Evolutionary conservation across 2,113 vertebrate species (phyloP).

Genomic region (Motacilla tschutschensis): DNA sequence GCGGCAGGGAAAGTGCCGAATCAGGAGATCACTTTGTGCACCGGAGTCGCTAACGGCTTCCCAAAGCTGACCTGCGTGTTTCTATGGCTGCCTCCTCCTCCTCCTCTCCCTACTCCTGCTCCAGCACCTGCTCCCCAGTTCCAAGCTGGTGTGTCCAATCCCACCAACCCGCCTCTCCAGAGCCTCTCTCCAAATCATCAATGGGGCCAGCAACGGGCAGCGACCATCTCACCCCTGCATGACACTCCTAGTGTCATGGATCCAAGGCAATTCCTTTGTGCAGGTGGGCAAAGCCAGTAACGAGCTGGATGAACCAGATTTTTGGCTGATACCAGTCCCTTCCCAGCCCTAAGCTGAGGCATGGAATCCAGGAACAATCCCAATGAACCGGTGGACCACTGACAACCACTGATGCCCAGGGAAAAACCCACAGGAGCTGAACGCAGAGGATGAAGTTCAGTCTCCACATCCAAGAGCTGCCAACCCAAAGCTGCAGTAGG

Average conservation of each 20-base stretch:
- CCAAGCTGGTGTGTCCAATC: neutral
- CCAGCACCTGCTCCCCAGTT: neutral
- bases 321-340: neutral
- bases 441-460: neutral
- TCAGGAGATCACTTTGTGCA: conserved; percentile 40
- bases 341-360: neutral
- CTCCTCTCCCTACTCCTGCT: neutral
- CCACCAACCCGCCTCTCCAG: neutral
- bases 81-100: neutral
- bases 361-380: neutral
- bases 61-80: neutral
- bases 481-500: rapidly evolving
- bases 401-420: rapidly evolving
- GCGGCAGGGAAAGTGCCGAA: conserved; percentile 48
- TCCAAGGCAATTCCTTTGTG: neutral
- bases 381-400: rapidly evolving
- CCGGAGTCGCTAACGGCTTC: neutral
- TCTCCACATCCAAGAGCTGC: neutral
- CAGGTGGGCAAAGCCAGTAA: neutral
- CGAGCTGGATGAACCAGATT: neutral
- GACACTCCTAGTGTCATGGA: neutral
- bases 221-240: rapidly evolving
- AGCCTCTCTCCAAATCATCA: neutral
- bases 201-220: neutral
- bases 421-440: neutral